Conservation (phyloP, 2,888 invertebrate species). For the Bunonema sp. region DNA sequence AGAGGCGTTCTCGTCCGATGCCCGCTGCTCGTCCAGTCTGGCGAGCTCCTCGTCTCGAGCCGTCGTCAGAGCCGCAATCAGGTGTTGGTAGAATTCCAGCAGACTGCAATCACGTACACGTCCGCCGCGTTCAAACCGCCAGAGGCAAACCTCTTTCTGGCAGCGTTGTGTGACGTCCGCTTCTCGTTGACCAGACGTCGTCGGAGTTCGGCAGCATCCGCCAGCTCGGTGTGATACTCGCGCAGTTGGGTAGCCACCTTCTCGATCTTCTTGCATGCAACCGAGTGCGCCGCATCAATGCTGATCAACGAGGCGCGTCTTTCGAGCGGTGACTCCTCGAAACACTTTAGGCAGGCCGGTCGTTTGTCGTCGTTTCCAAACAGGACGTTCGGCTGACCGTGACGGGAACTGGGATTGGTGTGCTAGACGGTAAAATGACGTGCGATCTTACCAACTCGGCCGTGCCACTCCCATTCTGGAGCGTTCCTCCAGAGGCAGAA, state of each 20-base stretch:
- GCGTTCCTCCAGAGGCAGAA: slow-evolving; percentile 56
- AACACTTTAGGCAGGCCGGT: slow-evolving; percentile 63
- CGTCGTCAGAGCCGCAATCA: slow-evolving; percentile 58
- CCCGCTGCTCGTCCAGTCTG: slow-evolving; percentile 51
- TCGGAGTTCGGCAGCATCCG: slow-evolving; percentile 57
- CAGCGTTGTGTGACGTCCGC: too few species aligned
- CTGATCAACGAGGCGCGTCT: slow-evolving; percentile 55
- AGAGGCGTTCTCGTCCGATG: too few species aligned
- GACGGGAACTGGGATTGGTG: slow-evolving; percentile 53
- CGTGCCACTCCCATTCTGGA: slow-evolving; percentile 23
- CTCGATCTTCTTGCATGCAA: slow-evolving; percentile 59
- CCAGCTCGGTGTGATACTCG: slow-evolving; percentile 55
- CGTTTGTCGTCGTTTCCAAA: slow-evolving; percentile 59
- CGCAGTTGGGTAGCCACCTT: slow-evolving; percentile 54
- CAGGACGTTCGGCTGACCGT: slow-evolving; percentile 63
- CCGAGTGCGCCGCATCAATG: slow-evolving; percentile 61
- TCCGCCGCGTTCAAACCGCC: too few species aligned
- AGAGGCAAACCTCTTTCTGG: too few species aligned
- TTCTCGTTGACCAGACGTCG: too few species aligned
- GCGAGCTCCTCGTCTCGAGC: slow-evolving; percentile 54
- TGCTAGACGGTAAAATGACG: too few species aligned
- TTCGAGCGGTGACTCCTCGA: slow-evolving; percentile 52
- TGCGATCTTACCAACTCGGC: too few species aligned
- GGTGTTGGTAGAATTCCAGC: slow-evolving; percentile 57
- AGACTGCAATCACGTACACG: slow-evolving; percentile 59